These are phyloP conservation scores for Phalacrocorax aristotelis DNA, from an alignment of 2,113 vertebrate genomes.

Conservation along the genomic window DNA sequence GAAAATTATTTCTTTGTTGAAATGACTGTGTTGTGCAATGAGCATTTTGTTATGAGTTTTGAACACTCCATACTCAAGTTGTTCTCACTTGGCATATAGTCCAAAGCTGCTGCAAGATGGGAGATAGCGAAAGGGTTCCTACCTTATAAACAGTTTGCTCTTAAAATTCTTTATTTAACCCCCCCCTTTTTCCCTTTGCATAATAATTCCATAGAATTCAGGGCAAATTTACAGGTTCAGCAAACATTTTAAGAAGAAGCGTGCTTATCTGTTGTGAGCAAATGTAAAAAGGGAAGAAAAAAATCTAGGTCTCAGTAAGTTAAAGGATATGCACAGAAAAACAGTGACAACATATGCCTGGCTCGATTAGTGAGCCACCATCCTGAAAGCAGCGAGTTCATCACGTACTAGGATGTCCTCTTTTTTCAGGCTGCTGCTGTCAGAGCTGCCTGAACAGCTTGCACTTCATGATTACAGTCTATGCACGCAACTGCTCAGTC, in stretches of 20 bases:
- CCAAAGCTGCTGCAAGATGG: not conserved
- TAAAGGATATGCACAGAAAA: not conserved
- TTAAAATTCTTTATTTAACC: not conserved
- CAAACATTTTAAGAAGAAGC: not conserved
- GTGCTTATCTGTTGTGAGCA: not conserved
- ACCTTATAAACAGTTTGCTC: not conserved
- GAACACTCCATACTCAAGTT: not conserved
- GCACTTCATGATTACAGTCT: not conserved
- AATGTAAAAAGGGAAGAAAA: not conserved
- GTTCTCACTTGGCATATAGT: not conserved
- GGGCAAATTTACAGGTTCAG: not conserved
- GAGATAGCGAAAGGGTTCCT: not conserved
- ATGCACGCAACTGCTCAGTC: not conserved
- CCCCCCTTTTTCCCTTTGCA: not conserved
- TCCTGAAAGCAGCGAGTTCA: not conserved
- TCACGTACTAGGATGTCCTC: not conserved
- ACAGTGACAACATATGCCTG: not conserved
- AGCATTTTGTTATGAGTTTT: not conserved
- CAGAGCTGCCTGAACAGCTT: constrained; percentile 8
- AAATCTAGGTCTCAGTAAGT: not conserved
- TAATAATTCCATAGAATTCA: not conserved
- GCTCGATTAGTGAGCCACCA: not conserved
- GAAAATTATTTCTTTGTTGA: not conserved
- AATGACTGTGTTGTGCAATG: not conserved
- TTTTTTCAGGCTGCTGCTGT: not conserved